A percentile compares a stretch with the other conserved stretches of the same genome.
These are phyloP conservation scores for Melanerpes formicivorus DNA, from an alignment of 2,113 vertebrate species.

Conservation along the genomic window DNA sequence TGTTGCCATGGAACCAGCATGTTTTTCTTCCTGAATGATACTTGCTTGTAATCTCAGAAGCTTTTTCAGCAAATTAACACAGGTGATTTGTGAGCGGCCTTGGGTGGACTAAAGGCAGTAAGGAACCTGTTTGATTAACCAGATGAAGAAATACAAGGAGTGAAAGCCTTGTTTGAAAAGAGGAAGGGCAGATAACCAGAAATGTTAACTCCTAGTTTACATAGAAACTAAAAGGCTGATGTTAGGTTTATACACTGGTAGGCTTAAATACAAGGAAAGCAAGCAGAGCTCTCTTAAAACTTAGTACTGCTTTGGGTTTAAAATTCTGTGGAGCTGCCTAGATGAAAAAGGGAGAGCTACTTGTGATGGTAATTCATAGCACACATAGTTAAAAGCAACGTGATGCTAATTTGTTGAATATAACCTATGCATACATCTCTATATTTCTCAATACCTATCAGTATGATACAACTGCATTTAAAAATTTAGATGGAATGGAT, in stretches of 20 bases:
- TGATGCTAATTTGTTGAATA: neutral
- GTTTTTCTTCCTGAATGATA: constrained; percentile 68
- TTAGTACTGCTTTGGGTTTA: neutral
- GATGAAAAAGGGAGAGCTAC: neutral
- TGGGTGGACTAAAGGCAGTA: neutral
- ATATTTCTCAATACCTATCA: neutral
- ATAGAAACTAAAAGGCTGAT: neutral
- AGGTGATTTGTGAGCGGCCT: constrained; percentile 50
- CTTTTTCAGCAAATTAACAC: constrained; percentile 58
- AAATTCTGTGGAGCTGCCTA: neutral
- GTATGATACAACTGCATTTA: neutral
- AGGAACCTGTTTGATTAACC: neutral
- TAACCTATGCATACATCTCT: neutral
- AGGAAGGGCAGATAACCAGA: neutral
- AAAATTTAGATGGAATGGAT: neutral
- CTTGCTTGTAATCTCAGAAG: constrained; percentile 66
- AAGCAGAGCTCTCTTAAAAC: neutral
- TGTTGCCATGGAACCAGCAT: constrained; percentile 68
- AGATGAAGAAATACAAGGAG: neutral
- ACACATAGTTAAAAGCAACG: neutral
- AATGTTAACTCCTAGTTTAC: neutral
- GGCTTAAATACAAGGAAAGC: neutral
- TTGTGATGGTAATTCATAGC: neutral
- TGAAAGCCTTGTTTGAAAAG: neutral
- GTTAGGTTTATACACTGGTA: neutral